Conservation (phyloP, 2,113 vertebrate species). For the Plotosus lineatus region DNA sequence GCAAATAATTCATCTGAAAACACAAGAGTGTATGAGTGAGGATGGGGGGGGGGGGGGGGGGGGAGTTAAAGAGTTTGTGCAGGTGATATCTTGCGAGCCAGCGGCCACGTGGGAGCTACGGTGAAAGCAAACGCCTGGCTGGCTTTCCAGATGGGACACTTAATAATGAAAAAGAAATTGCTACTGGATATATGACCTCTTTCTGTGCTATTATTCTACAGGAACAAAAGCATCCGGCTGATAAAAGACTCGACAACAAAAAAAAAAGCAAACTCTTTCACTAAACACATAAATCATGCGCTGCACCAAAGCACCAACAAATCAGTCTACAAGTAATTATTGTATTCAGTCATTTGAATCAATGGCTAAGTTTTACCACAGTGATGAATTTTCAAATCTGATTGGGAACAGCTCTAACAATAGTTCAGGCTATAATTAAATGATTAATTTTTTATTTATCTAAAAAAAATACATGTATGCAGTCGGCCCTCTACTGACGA, state of each 20-base stretch:
- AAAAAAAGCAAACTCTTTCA: neutral
- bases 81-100: slow-evolving; percentile 38
- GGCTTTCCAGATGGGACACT: slow-evolving; percentile 42
- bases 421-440: neutral
- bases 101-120: slow-evolving; percentile 42
- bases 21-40: slow-evolving; percentile 22
- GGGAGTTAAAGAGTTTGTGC: neutral
- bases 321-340: neutral
- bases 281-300: neutral
- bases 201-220: slow-evolving; percentile 7
- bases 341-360: neutral
- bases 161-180: slow-evolving; percentile 47
- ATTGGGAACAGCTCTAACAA: neutral
- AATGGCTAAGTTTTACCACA: neutral
- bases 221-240: neutral
- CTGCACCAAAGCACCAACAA: neutral
- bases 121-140: slow-evolving; percentile 35
- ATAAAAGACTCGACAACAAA: neutral
- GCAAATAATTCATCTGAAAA: slow-evolving; percentile 35
- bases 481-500: no score
- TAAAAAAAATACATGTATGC: no score
- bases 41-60: neutral
- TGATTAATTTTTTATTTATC: no score
- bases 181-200: slow-evolving; percentile 19
- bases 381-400: neutral